Conservation (phyloP, 2,888 invertebrate species). For the Drosophila mimica region DNA sequence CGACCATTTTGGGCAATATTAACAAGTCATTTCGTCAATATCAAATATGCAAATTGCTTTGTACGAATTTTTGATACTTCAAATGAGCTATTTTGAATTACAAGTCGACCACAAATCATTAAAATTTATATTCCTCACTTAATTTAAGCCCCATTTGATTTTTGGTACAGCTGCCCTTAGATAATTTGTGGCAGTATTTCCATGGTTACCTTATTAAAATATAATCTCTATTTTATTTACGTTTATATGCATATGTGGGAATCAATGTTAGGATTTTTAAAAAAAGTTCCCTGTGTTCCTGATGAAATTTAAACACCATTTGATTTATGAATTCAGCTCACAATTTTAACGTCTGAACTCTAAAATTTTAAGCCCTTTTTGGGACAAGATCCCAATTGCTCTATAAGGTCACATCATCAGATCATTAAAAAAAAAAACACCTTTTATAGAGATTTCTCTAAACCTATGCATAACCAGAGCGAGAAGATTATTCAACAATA, state of each 20-base stretch:
- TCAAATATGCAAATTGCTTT: neutral
- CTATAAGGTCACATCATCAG: conserved; percentile 16
- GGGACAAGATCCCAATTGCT: neutral
- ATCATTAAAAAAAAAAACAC: neutral
- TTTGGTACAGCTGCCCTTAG: neutral
- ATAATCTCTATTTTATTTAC: neutral
- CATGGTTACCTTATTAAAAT: neutral
- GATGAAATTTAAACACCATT: neutral
- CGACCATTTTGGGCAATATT: neutral
- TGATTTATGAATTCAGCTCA: conserved; percentile 1
- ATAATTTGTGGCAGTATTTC: neutral
- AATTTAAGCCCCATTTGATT: neutral
- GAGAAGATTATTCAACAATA: conserved; percentile 33
- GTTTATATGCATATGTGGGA: neutral
- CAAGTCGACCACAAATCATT: neutral
- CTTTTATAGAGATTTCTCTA: conserved; percentile 21
- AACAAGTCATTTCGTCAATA: neutral
- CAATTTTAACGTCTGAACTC: neutral
- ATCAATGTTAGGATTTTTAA: neutral
- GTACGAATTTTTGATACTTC: no score
- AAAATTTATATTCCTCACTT: neutral
- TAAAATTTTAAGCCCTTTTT: conserved; percentile 22
- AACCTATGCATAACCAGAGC: conserved; percentile 7
- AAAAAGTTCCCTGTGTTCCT: neutral
- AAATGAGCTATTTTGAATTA: neutral